A percentile compares a stretch with the other conserved stretches of the same genome.
Conservation (phyloP, 2,113 vertebrate species). For the Actinemys pallida region DNA sequence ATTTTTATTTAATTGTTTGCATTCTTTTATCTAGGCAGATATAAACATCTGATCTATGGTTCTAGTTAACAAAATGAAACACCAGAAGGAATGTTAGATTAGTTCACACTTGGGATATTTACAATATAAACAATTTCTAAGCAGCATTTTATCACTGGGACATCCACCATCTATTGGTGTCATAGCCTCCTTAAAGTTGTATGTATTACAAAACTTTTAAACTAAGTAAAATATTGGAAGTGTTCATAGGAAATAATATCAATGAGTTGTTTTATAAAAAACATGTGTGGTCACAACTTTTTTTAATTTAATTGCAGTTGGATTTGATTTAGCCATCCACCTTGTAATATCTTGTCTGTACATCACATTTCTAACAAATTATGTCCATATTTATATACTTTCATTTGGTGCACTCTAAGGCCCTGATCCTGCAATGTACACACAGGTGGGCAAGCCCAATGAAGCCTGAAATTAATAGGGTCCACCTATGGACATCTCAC, state of each 20-base stretch:
- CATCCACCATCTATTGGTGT: not conserved
- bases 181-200: not conserved
- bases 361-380: not conserved
- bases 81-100: not conserved
- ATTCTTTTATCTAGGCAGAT: not conserved
- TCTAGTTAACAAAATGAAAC: not conserved
- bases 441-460: not conserved
- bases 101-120: not conserved
- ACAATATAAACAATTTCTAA: not conserved
- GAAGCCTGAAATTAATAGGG: not conserved
- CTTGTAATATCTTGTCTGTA: conserved; percentile 11
- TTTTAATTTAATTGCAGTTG: not conserved
- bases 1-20: not conserved
- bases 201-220: not conserved
- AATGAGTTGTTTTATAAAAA: not conserved
- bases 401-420: not conserved
- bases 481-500: not conserved
- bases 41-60: not conserved
- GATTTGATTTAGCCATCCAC: not conserved
- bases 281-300: not conserved
- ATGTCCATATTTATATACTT: not conserved
- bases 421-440: not conserved
- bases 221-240: not conserved
- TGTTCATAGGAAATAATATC: not conserved
- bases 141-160: not conserved